Evolutionary conservation across 2,797 vertebrate genomes (phyloP).

Genomic region (Tenualosa thibaudeaui): DNA sequence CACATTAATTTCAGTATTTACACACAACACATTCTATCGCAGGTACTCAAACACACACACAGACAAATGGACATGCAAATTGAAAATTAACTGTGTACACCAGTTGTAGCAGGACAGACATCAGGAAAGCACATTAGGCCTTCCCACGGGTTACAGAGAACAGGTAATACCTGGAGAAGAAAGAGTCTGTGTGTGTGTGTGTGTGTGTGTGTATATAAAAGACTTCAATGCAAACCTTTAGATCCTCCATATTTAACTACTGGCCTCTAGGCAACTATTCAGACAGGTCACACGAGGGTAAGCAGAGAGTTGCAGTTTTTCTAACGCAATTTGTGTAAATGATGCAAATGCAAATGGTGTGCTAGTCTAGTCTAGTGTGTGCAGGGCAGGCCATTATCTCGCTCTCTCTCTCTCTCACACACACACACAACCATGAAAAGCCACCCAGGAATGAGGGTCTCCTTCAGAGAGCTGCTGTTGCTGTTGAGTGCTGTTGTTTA

Average conservation of each 20-base stretch:
- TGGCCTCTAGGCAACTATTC: background rate
- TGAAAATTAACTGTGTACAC: constrained; percentile 7
- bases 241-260: background rate
- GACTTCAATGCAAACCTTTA: background rate
- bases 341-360: no score
- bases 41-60: constrained; percentile 22
- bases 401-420: background rate
- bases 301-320: background rate
- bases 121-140: constrained; percentile 22
- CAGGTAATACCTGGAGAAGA: constrained; percentile 11
- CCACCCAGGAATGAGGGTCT: no score
- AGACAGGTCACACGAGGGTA: background rate
- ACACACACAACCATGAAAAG: no score
- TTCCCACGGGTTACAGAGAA: background rate
- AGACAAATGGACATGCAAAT: constrained; percentile 32
- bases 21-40: background rate
- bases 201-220: background rate
- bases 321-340: background rate
- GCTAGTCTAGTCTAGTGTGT: no score
- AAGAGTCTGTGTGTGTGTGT: background rate
- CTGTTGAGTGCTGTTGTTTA: no score
- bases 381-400: no score
- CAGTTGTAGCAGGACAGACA: background rate
- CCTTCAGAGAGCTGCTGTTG: no score
- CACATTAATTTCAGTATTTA: background rate